A percentile compares a stretch with the other conserved stretches of the same genome.
phyloP scores from a whole-genome alignment of 2,797 vertebrate species.

The Syngnathus acus region DNA sequence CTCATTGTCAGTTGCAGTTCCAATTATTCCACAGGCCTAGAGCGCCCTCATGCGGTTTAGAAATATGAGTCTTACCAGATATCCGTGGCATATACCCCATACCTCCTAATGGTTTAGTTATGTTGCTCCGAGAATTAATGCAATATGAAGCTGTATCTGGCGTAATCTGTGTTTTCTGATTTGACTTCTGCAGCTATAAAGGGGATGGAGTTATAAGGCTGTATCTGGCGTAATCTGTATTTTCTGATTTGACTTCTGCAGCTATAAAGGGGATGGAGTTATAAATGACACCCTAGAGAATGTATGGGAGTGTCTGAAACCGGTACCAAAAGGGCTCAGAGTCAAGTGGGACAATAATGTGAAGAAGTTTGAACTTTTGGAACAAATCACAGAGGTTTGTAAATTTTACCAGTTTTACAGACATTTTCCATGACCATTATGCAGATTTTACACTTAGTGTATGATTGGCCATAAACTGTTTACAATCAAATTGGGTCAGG shows the following conservation, averaged over 20 bases:
- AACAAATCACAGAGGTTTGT: conserved; percentile 77
- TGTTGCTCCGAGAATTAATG: neutral
- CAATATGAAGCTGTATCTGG: neutral
- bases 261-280: conserved; percentile 83
- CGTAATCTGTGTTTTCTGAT: neutral
- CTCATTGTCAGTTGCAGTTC: too few relatives aligned
- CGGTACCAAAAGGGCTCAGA: conserved; percentile 74
- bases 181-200: conserved; percentile 72
- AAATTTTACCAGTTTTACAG: neutral
- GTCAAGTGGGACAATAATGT: conserved; percentile 91
- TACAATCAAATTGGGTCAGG: neutral
- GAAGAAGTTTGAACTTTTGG: conserved; percentile 77
- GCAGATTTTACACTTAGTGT: conserved; percentile 23
- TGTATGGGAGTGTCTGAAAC: conserved; percentile 88
- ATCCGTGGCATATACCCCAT: too few relatives aligned
- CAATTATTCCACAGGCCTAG: too few relatives aligned
- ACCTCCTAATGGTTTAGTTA: too few relatives aligned
- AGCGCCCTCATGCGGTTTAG: too few relatives aligned
- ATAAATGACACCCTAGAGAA: conserved; percentile 62
- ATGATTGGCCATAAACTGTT: neutral
- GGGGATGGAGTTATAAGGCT: conserved; percentile 74
- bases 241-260: conserved; percentile 34
- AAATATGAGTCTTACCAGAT: too few relatives aligned
- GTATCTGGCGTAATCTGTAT: neutral
- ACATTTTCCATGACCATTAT: conserved; percentile 9